A percentile compares a stretch with the other conserved stretches of the same genome.
Evolutionary conservation across 23 tunicate species (phyloP).

Genomic region (Halocynthia aurantium): DNA sequence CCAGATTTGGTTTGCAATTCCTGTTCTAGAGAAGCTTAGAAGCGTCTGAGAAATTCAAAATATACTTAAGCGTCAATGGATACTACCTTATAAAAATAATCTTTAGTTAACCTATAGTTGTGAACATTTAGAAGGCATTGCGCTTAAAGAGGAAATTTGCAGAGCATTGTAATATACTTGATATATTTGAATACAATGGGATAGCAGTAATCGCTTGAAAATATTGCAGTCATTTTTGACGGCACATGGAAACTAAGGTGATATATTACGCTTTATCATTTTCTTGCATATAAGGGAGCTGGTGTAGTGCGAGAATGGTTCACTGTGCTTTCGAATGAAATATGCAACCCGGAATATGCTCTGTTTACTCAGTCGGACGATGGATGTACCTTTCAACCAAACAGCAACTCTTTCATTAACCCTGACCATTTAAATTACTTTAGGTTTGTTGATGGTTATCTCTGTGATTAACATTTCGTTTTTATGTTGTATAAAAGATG

Average conservation of each 20-base stretch:
- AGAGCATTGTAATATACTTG: no score
- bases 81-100: no score
- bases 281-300: constrained; percentile 45
- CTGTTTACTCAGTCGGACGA: constrained; percentile 80
- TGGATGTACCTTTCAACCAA: constrained; percentile 93
- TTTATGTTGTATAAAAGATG: no score
- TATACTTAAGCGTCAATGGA: no score
- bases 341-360: constrained; percentile 82
- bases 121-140: background rate
- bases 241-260: background rate
- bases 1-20: no score
- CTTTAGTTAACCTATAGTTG: background rate
- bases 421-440: constrained; percentile 89
- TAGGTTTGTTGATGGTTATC: constrained; percentile 13
- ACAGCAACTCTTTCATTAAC: constrained; percentile 66
- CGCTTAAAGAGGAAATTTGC: no score
- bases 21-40: no score
- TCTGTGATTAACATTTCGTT: no score
- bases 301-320: constrained; percentile 95
- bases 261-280: background rate
- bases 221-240: no score
- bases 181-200: no score
- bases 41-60: no score
- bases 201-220: no score
- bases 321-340: constrained; percentile 70